phyloP scores from a whole-genome alignment of 2,888 invertebrate genomes.

The Halictus quadricinctus region DNA sequence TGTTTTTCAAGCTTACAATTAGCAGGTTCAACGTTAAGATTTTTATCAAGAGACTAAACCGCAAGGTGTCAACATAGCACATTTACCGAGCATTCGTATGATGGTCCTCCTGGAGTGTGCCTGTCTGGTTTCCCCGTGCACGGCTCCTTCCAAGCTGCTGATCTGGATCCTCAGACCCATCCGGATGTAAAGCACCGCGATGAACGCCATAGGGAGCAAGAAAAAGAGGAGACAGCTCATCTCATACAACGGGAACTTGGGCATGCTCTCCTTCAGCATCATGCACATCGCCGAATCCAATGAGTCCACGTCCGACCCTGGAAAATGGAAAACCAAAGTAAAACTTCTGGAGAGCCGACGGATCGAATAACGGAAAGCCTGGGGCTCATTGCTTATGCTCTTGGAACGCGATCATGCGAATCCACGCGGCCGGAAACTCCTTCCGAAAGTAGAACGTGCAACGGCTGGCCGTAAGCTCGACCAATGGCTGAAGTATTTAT shows the following conservation, averaged over 20 bases:
- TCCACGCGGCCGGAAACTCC: not conserved
- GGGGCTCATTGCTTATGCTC: not conserved
- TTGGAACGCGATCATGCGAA: not conserved
- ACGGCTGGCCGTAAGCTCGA: not conserved
- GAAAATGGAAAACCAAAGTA: slow-evolving; percentile 41
- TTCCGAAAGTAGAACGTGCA: not conserved
- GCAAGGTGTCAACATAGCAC: not conserved
- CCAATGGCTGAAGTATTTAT: not conserved
- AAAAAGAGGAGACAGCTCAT: slow-evolving; percentile 92
- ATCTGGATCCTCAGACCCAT: slow-evolving; percentile 88
- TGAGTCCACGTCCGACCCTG: slow-evolving; percentile 83
- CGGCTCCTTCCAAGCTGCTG: slow-evolving; percentile 84
- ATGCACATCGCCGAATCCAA: slow-evolving; percentile 91
- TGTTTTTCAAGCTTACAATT: too few relatives aligned
- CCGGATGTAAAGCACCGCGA: slow-evolving; percentile 90
- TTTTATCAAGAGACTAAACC: not conserved
- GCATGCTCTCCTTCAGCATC: slow-evolving; percentile 84
- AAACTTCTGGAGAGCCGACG: not conserved
- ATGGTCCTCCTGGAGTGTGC: slow-evolving; percentile 89
- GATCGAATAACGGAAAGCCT: not conserved
- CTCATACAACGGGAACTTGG: slow-evolving; percentile 89
- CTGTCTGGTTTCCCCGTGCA: slow-evolving; percentile 88
- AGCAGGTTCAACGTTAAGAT: too few relatives aligned
- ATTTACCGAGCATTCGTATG: slow-evolving; percentile 91
- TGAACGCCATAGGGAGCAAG: slow-evolving; percentile 87